These are phyloP conservation scores for Aphelenchoides fujianensis DNA, from an alignment of 1,140 invertebrate species.

Conservation along the genomic window DNA sequence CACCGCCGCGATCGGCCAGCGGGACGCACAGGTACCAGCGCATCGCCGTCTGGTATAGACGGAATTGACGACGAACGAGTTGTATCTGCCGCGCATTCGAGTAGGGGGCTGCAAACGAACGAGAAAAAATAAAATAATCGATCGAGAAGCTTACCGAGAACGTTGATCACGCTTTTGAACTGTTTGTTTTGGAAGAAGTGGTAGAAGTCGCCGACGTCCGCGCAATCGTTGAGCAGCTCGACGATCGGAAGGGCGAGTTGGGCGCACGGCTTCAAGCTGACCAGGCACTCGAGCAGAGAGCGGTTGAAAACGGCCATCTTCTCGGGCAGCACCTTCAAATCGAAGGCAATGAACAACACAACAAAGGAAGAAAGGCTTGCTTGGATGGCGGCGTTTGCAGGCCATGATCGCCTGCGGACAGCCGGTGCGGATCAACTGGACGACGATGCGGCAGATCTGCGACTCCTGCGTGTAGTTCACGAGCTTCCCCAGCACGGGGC, in stretches of 20 bases:
- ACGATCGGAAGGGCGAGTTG: constrained; percentile 30
- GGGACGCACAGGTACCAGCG: constrained; percentile 25
- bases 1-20: background rate
- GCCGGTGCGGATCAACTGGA: background rate
- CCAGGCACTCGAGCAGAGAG: constrained; percentile 20
- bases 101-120: constrained; percentile 19
- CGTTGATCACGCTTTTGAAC: constrained; percentile 19
- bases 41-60: constrained; percentile 26
- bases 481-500: constrained; percentile 29
- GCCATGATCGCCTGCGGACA: constrained; percentile 29
- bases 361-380: too few relatives aligned
- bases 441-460: constrained; percentile 5
- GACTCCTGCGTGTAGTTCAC: constrained; percentile 25
- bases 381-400: constrained; percentile 14
- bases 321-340: constrained; percentile 23
- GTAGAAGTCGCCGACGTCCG: constrained; percentile 25
- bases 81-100: constrained; percentile 23
- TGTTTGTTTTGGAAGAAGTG: constrained; percentile 31
- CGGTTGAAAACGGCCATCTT: constrained; percentile 27
- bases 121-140: constrained; percentile 1
- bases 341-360: too few relatives aligned
- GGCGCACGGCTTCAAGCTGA: constrained; percentile 1
- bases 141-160: too few relatives aligned
- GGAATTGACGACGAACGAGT: constrained; percentile 23
- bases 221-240: constrained; percentile 18